phyloP scores from a whole-genome alignment of 2,888 invertebrate genomes.

The Dastarcus helophoroides region DNA sequence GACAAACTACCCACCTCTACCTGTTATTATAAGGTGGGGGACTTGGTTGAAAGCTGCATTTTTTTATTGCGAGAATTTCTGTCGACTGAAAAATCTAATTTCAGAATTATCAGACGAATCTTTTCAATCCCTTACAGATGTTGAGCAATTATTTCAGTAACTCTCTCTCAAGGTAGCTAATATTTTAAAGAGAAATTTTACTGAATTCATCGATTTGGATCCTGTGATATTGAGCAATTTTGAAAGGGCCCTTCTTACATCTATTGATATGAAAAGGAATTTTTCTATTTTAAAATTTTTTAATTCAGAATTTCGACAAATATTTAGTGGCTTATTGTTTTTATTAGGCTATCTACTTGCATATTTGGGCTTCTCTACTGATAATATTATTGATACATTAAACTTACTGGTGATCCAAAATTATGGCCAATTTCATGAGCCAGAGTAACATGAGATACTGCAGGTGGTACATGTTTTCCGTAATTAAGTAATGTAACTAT shows the following conservation, averaged over 20 bases:
- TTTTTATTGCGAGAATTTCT: slow-evolving; percentile 1
- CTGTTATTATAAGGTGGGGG: slow-evolving; percentile 1
- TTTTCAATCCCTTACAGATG: neutral
- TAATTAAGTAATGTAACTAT: slow-evolving; percentile 96
- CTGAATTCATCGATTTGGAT: slow-evolving; percentile 1
- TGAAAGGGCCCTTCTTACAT: neutral
- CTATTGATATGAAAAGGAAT: slow-evolving; percentile 1
- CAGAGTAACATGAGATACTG: slow-evolving; percentile 93
- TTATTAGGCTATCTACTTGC: no score
- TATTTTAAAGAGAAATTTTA: neutral
- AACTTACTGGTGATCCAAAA: slow-evolving; percentile 88
- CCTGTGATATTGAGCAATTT: slow-evolving; percentile 1
- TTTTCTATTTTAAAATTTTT: slow-evolving; percentile 1
- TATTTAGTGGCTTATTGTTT: slow-evolving; percentile 1
- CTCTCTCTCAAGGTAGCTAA: neutral
- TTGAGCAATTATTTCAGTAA: slow-evolving; percentile 1
- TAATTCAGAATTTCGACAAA: neutral
- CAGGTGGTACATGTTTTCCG: slow-evolving; percentile 95
- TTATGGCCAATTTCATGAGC: slow-evolving; percentile 99
- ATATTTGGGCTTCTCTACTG: slow-evolving; percentile 3
- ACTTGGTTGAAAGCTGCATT: slow-evolving; percentile 1
- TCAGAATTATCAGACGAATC: neutral
- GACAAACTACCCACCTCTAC: neutral
- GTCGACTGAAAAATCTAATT: neutral
- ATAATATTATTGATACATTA: slow-evolving; percentile 9